Evolutionary conservation across 2,888 invertebrate species (phyloP), one percentile per base, ranked within the genome.

Genomic region (Cybosia mesomella): DNA sequence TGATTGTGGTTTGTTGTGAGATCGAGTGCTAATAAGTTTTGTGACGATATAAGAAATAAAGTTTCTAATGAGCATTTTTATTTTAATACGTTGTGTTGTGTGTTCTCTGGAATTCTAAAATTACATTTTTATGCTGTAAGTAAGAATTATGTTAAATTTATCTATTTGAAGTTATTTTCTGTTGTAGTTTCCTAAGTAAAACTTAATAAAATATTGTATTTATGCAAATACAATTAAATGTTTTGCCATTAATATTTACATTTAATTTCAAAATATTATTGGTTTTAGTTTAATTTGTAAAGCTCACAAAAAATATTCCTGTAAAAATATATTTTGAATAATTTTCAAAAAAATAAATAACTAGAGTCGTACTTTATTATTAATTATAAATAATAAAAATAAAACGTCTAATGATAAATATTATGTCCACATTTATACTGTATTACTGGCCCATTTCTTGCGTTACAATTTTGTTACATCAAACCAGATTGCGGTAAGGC

Each of bases 401-500:
- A 13, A 18, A 66, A 32, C 11, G 1, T 58, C n/a, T 8, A n/a
- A 49, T 49, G 18, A 43, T 10, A 34, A n/a, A 34, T 34, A 34
- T 43, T 18, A 18, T 7, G 18, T 21, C 7, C n/a, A 55, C 18
- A 22, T 36, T 24, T 73, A 70, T 62, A 58, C 28, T 62, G 80
- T 66, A 55, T 72, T 79, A 70, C 80, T 80, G 79, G 24, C 55
- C 54, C 32, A 64, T 67, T 61, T 66, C 62, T 54, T 77, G 24
- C 34, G 60, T 67, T 60, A 69, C 66, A 82, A 86, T 87, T 89
- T 86, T 88, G 86, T 92, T 89, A 70, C 58, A 60, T 67, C 59
- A 91, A 91, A 88, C 87, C 88, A 89, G 88, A 88, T 85, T 74
- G 83, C 84, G 86, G 89, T 87, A 86, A 88, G 88, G 86, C 88